Evolutionary conservation across 1,140 invertebrate species (phyloP).

Genomic region (Ips typographus): DNA sequence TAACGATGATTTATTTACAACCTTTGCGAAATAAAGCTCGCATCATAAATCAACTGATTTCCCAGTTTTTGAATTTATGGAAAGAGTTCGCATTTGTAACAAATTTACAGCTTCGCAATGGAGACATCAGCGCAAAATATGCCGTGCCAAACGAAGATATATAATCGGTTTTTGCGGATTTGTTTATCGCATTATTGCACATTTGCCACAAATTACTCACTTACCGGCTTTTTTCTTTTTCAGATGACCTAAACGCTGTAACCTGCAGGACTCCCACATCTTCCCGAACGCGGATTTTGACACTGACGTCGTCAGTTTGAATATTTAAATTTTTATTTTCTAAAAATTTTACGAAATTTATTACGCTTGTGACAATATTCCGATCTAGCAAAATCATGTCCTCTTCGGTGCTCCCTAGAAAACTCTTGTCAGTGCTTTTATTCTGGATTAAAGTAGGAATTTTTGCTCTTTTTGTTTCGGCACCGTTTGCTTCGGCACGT

Average conservation of each 20-base stretch:
- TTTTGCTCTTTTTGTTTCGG: not conserved
- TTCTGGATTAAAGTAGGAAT: not conserved
- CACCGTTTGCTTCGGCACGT: constrained; percentile 7
- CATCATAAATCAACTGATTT: constrained; percentile 31
- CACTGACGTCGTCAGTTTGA: no score
- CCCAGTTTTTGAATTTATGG: constrained; percentile 33
- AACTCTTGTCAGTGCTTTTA: constrained; percentile 8
- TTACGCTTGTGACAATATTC: no score
- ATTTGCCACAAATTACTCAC: no score
- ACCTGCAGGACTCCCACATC: no score
- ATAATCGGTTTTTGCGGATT: not conserved
- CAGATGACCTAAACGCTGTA: no score
- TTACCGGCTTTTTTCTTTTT: no score
- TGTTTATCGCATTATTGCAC: no score
- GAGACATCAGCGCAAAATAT: constrained; percentile 26
- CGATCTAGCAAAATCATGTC: not conserved
- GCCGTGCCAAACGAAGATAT: constrained; percentile 20
- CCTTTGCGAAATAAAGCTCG: constrained; percentile 23
- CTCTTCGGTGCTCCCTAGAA: not conserved
- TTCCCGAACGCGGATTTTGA: no score
- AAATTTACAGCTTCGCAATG: constrained; percentile 27
- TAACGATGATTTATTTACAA: constrained; percentile 28
- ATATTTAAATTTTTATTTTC: no score
- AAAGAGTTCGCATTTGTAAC: constrained; percentile 30
- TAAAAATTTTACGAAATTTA: no score